Evolutionary conservation across 2,113 vertebrate species (phyloP).

Genomic region (Entomyzon cyanotis): DNA sequence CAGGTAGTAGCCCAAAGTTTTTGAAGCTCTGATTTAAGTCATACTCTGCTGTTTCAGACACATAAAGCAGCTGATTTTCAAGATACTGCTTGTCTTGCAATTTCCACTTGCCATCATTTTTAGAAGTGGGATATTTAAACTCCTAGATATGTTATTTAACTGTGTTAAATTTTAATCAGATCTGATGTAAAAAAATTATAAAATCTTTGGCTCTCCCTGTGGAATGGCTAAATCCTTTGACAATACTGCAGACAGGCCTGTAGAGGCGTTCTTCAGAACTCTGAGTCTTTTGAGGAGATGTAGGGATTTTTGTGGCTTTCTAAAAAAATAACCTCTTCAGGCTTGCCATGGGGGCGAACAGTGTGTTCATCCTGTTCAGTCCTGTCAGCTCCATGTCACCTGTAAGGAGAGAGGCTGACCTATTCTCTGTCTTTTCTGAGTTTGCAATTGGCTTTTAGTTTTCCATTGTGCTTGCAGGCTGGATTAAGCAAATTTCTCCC

Average conservation of each 20-base stretch:
- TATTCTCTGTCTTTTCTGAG: neutral
- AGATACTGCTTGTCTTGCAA: conserved; percentile 1
- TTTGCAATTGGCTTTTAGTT: neutral
- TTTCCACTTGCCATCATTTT: conserved; percentile 28
- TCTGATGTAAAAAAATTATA: neutral
- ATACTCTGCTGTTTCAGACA: neutral
- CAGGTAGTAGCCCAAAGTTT: neutral
- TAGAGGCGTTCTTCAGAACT: neutral
- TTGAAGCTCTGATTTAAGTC: neutral
- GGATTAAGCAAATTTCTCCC: neutral
- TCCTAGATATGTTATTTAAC: conserved; percentile 45
- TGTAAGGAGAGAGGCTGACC: neutral
- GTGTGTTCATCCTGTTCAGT: neutral
- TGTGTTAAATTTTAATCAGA: conserved; percentile 52
- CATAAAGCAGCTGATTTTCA: neutral
- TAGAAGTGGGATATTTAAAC: conserved; percentile 33
- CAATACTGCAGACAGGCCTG: neutral
- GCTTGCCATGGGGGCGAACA: neutral
- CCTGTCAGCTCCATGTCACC: neutral
- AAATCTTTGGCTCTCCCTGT: neutral
- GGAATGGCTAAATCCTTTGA: neutral
- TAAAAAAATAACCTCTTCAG: neutral
- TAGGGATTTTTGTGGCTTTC: neutral
- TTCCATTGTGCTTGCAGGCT: neutral
- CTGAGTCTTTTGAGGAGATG: neutral